Base-by-base conservation (phyloP, 2,113 vertebrate genomes). In the Pterocles burchelli region DNA sequence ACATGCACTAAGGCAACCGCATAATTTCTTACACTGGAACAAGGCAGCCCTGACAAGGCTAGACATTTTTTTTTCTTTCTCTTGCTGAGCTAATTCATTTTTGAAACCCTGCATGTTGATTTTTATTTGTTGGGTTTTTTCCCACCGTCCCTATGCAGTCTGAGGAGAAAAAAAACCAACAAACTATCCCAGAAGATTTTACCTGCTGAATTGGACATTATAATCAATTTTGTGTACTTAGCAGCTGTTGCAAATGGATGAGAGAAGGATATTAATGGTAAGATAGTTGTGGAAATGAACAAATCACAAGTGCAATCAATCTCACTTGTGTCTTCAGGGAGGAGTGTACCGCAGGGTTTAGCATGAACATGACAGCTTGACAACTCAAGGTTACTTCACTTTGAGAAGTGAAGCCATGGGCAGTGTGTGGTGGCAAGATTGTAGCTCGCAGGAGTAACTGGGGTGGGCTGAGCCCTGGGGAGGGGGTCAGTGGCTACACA, bases 301-400 rank as follows among this genome's bases (percentile, higher is more conserved):
- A 94, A 95, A 77, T 91, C 72, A 58, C 49, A 74, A 90, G 66
- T 91, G 81, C 46, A 94, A 83, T 96, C 92, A 92, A 90, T 97
- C 81, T 89, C 86, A 63, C 78, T 97, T 91, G 68, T 89, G 36
- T 76, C 68, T 81, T 93, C 31, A 36, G 80, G 58, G 76, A 90
- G 74, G 65, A 84, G 41, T 0, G 4, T 68, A 45, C 52, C 0
- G 0, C 74, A 65, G 45, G 26, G 43, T 61, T 92, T 59, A 85
- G 46, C 68, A 49, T 51, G 73, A 84, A 13, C 49, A 8, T 7
- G 59, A 65, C 46, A 79, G 21, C 79, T 68, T 89, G 68, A 61
- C 58, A 91, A 33, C 46, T 90, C 52, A 88, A 89, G 83, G 80
- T 89, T 94, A 66, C 43, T 92, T 85, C 49, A 22, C 21, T 77